phyloP scores from a whole-genome alignment of 2,113 vertebrate genomes.

The Helogale parvula region DNA sequence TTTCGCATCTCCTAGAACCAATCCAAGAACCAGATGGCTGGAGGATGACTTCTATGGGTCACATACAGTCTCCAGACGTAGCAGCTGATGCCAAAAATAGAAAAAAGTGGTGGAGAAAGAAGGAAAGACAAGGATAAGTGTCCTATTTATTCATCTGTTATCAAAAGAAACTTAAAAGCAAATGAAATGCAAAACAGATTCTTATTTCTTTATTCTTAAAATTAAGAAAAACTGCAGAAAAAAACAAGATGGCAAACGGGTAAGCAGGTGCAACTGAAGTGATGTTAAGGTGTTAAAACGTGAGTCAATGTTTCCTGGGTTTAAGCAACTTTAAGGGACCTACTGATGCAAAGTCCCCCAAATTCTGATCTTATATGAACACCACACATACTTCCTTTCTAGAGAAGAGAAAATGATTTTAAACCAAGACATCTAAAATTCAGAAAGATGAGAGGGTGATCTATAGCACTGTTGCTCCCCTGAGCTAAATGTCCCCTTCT shows the following conservation, averaged over 20 bases:
- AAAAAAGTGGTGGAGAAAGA: background rate
- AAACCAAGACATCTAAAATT: background rate
- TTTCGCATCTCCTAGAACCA: background rate
- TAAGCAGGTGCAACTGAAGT: background rate
- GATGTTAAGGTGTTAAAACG: background rate
- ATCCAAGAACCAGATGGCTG: background rate
- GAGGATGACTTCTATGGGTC: background rate
- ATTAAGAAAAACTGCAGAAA: constrained; percentile 26
- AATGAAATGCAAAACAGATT: background rate
- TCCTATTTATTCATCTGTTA: background rate
- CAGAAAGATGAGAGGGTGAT: background rate
- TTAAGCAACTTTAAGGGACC: background rate
- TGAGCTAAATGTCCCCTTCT: background rate
- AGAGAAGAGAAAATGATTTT: background rate
- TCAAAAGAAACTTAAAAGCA: background rate
- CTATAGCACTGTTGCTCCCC: accelerated
- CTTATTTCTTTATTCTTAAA: constrained; percentile 45
- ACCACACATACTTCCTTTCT: background rate
- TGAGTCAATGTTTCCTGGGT: constrained; percentile 40
- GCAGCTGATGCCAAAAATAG: background rate
- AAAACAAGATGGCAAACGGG: background rate
- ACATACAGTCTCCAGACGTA: background rate
- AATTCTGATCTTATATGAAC: background rate
- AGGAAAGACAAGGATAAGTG: background rate
- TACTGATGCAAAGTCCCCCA: background rate